These are phyloP conservation scores for Vidua chalybeata DNA, from an alignment of 2,113 vertebrate species.

Conservation along the genomic window DNA sequence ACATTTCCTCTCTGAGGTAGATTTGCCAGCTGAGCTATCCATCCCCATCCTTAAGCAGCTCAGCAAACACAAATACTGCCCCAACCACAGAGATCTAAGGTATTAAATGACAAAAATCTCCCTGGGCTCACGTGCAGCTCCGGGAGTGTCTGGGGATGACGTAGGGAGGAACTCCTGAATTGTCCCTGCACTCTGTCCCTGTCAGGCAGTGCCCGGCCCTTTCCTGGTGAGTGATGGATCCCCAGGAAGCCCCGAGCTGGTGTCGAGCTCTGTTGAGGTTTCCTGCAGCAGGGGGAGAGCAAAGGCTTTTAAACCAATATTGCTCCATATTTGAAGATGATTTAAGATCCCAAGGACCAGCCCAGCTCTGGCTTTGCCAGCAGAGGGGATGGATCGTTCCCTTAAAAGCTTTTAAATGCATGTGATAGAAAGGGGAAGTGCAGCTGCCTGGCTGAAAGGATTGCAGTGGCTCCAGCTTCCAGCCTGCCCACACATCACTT, in stretches of 20 bases:
- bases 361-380: slow-evolving; percentile 11
- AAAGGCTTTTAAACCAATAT: slow-evolving; percentile 61
- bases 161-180: not conserved
- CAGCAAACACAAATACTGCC: rapidly evolving
- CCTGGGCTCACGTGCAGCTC: not conserved
- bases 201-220: not conserved
- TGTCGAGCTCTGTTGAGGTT: slow-evolving; percentile 21
- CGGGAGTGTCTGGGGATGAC: not conserved
- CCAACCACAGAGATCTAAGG: rapidly evolving
- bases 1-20: not conserved
- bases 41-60: not conserved
- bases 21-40: not conserved
- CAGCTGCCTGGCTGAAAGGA: slow-evolving; percentile 32
- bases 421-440: slow-evolving; percentile 54
- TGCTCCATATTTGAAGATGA: slow-evolving; percentile 44
- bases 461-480: slow-evolving; percentile 17
- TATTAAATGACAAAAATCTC: not conserved
- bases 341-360: slow-evolving; percentile 56
- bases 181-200: not conserved
- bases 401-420: slow-evolving; percentile 71
- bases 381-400: slow-evolving; percentile 35
- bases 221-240: not conserved
- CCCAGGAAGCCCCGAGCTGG: not conserved
- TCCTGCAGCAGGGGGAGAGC: not conserved
- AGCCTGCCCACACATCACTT: slow-evolving; percentile 23